Conservation (phyloP, 2,113 vertebrate genomes). For the Miniopterus natalensis region DNA sequence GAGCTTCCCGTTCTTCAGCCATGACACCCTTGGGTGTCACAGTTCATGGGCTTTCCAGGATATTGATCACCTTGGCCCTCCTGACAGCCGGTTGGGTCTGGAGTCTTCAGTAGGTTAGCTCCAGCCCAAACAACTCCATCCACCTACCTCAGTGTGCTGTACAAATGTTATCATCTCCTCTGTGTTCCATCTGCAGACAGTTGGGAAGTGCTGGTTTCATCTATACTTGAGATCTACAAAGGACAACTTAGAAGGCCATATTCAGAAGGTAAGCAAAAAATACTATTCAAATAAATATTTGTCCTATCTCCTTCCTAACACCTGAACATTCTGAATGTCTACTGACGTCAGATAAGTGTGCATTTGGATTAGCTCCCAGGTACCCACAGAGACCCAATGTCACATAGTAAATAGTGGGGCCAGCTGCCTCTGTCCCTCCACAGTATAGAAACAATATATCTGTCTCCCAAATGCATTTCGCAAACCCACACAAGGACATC, state of each 20-base stretch:
- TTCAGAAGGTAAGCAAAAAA: neutral
- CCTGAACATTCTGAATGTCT: neutral
- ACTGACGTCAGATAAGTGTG: neutral
- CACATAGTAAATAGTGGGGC: neutral
- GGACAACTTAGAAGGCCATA: neutral
- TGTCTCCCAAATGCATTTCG: neutral
- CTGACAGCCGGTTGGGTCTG: fast-evolving
- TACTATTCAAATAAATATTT: neutral
- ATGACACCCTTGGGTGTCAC: neutral
- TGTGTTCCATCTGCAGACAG: neutral
- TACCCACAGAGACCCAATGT: neutral
- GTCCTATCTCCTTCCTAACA: neutral
- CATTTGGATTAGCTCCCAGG: neutral
- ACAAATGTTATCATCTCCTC: neutral
- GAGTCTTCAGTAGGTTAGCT: neutral
- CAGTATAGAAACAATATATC: neutral
- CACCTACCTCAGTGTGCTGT: too few relatives aligned
- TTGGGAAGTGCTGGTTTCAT: neutral
- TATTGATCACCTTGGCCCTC: neutral
- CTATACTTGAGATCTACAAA: neutral
- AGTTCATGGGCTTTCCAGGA: neutral
- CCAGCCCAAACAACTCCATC: neutral
- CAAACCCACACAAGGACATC: neutral
- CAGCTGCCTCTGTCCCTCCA: neutral
- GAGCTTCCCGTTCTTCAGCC: neutral